Evolutionary conservation across 2,888 invertebrate genomes (phyloP), one percentile per base, ranked within the genome.

Genomic region (Megastigmus dorsalis): DNA sequence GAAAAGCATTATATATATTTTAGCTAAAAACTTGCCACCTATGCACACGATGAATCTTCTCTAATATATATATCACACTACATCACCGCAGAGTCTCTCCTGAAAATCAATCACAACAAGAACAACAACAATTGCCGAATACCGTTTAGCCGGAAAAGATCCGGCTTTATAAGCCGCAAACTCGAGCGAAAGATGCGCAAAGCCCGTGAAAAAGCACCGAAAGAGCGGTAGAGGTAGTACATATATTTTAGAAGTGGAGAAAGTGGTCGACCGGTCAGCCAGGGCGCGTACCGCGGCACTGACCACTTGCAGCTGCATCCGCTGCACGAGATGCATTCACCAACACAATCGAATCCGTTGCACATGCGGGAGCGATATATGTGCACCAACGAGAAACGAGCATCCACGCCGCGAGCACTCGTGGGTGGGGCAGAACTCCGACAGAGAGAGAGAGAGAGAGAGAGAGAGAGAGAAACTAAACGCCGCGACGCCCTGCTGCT

Each of bases 251-350:
- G n/a, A 41, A 76, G 76, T 74, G 43, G 70, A 74, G 66, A 70
- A 74, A 74, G 70, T 43, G 38, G 18, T n/a, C 69, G 76, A 70
- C 28, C 67, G 76, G 70, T 74, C 76, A 74, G 76, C 68, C 50
- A 36, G 54, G 3, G 41, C 66, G 50, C n/a, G 66, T 52, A 54
- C 23, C 69, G 70, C 63, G 36, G 83, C 81, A 87, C 86, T 86
- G 86, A 86, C 86, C 86, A 83, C 83, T 84, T 82, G 84, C 82
- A 80, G 84, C 83, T 86, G 85, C 86, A 86, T 86, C 85, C 83
- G 80, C 81, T 86, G 85, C 84, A 85, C 78, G 84, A 83, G 86
- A 85, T 86, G 86, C 86, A 87, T 84, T 84, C 83, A 84, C 86
- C 82, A 83, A 85, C 83, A 84, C 83, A 81, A 79, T 81, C 82